These are phyloP conservation scores for Alauda arvensis DNA, from an alignment of 2,797 vertebrate species.

Conservation along the genomic window DNA sequence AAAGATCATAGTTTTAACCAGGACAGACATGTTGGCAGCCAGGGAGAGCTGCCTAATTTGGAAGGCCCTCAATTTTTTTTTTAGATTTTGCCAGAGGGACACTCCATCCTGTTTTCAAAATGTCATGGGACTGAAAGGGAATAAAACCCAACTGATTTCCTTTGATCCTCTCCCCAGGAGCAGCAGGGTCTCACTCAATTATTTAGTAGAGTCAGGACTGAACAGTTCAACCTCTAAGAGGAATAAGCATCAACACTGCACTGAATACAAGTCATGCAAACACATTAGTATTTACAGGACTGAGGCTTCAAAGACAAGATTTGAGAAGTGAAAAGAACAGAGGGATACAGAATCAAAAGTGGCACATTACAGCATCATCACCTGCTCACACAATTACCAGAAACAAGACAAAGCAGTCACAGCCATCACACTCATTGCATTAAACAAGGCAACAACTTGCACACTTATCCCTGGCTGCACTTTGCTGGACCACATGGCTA, in stretches of 20 bases:
- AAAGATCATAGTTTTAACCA: background rate
- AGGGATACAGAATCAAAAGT: background rate
- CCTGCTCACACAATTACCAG: background rate
- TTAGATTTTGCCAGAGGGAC: background rate
- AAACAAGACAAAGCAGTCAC: background rate
- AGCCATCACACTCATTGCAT: fast-evolving
- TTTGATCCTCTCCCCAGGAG: background rate
- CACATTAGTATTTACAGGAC: background rate
- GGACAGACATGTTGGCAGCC: background rate
- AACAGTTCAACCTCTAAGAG: background rate
- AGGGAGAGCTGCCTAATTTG: background rate
- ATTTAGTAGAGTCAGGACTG: background rate
- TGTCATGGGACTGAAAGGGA: background rate
- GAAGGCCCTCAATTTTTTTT: background rate
- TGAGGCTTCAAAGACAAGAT: background rate
- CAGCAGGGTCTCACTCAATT: background rate
- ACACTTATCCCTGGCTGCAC: background rate
- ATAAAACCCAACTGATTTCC: background rate
- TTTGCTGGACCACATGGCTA: background rate
- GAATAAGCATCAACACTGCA: background rate
- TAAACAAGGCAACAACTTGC: background rate
- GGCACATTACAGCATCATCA: background rate
- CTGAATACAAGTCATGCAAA: background rate
- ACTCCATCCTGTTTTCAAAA: background rate
- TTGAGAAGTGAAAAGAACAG: constrained; percentile 11